phyloP scores from a whole-genome alignment of 2,797 vertebrate genomes.

The Trachops cirrhosus region DNA sequence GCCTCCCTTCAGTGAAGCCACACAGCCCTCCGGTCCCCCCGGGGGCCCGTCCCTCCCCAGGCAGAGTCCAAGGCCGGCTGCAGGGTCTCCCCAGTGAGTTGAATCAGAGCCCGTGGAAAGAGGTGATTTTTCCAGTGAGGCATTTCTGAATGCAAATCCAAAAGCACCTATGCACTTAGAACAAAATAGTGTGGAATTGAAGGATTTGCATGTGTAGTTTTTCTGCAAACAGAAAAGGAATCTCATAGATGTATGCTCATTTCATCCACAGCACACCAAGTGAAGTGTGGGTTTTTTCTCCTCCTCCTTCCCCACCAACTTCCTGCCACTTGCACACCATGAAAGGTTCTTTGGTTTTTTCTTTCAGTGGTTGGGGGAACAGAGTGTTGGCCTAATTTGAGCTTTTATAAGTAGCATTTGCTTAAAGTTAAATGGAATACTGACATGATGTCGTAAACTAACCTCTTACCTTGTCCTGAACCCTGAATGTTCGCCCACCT shows the following conservation, averaged over 20 bases:
- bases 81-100: slow-evolving; percentile 4
- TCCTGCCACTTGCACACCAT: slow-evolving; percentile 38
- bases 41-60: background rate
- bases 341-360: background rate
- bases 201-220: background rate
- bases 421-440: slow-evolving; percentile 74
- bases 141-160: slow-evolving; percentile 22
- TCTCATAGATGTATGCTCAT: background rate
- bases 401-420: slow-evolving; percentile 70
- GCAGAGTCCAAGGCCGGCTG: background rate
- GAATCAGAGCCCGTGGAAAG: slow-evolving; percentile 27
- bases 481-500: background rate
- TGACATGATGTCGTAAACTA: slow-evolving; percentile 60
- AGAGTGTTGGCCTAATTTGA: slow-evolving; percentile 60
- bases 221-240: background rate
- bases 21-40: background rate
- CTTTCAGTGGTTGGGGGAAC: background rate
- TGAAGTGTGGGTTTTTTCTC: background rate
- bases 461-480: background rate
- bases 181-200: background rate
- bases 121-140: slow-evolving; percentile 30
- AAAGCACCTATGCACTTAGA: background rate
- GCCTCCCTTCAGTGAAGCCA: background rate
- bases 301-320: background rate
- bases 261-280: background rate